Evolutionary conservation across 2,888 invertebrate genomes (phyloP), one percentile per base, ranked within the genome.

Genomic region (Leucophora obtusa): DNA sequence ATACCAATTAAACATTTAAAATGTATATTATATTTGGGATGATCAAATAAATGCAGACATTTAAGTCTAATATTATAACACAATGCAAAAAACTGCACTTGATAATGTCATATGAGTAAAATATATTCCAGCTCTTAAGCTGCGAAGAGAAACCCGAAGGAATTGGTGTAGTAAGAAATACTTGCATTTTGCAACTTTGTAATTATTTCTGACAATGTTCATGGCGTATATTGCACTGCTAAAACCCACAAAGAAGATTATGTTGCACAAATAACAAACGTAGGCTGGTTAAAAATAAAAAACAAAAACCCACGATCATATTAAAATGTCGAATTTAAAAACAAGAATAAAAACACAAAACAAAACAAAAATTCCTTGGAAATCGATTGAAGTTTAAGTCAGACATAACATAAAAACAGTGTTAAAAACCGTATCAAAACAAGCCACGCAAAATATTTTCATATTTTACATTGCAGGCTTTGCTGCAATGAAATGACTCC

Each of bases 361-460:
- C 24, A 24, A 59, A 54, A 18, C n/a, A 51, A 56, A 65, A 77
- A 77, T 77, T 81, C 69, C 60, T 60, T 77, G 73, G 70, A 81
- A 81, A 77, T 77, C 81, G 81, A 73, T 74, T 66, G 70, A 65
- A 70, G 47, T 65, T 70, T 17, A 54, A 66, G 63, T 18, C 62
- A 60, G 18, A 28, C 47, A 47, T n/a, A 18, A 38, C 8, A 18
- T 15, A 28, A n/a, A n/a, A 69, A 71, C 38, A 76, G 72, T 69
- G 82, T 79, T 82, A 71, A 76, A 81, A 82, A 78, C 70, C 78
- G 83, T 82, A 82, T 86, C 83, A 84, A 83, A 86, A 86, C 85
- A 85, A 82, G 85, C 83, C 85, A 85, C 83, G 82, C 83, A 84
- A 83, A 83, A 82, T 74, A 79, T 79, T 76, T 69, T 43, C 63